Evolutionary conservation across 1,140 invertebrate genomes (phyloP).

Genomic region (Tribolium castaneum): DNA sequence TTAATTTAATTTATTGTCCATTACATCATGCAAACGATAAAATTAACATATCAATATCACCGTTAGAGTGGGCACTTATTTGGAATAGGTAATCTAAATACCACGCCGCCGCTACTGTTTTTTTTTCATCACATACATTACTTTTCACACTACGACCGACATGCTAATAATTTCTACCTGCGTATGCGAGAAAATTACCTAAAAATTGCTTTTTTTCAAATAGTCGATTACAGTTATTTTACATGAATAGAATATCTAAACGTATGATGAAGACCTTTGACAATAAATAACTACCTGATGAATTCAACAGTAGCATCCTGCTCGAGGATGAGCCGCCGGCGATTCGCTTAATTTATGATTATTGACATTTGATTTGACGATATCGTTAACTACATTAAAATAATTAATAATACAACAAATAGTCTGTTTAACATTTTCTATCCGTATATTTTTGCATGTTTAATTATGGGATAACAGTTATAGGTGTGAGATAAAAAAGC

Average conservation of each 20-base stretch:
- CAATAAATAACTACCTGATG: background rate
- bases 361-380: slow-evolving; percentile 28
- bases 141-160: too few relatives aligned
- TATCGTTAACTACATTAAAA: slow-evolving; percentile 5
- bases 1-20: slow-evolving; percentile 8
- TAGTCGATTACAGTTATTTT: background rate
- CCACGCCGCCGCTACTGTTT: background rate
- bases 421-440: slow-evolving; percentile 14
- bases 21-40: background rate
- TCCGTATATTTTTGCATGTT: background rate
- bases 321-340: background rate
- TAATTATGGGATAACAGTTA: background rate
- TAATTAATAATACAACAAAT: slow-evolving; percentile 21
- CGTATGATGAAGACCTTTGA: background rate
- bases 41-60: slow-evolving; percentile 18
- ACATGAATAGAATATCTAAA: background rate
- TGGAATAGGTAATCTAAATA: background rate
- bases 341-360: slow-evolving; percentile 12
- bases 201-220: background rate
- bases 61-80: background rate
- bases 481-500: background rate
- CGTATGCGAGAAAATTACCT: background rate
- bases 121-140: background rate
- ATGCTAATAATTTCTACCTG: too few relatives aligned
- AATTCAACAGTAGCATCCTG: slow-evolving; percentile 4